A percentile compares a stretch with the other conserved stretches of the same genome.
Evolutionary conservation across 2,888 invertebrate genomes (phyloP).

Genomic region (Melanotus villosus): DNA sequence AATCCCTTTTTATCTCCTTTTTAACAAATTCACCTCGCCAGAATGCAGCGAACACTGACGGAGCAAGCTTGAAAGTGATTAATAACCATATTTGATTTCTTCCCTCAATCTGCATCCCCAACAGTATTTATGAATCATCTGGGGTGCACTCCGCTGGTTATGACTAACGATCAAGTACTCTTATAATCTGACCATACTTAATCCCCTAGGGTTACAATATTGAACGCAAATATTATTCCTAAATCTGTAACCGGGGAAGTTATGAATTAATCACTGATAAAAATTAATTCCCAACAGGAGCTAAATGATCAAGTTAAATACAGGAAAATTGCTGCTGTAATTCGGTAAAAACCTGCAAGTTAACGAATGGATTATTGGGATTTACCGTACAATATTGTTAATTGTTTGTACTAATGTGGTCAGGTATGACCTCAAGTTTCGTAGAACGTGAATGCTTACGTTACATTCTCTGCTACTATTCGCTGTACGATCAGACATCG

Average conservation of each 20-base stretch:
- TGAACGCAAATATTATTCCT: slow-evolving; percentile 7
- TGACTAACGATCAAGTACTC: slow-evolving; percentile 45
- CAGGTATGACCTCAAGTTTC: slow-evolving; percentile 5
- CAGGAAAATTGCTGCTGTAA: no score
- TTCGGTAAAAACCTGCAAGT: no score
- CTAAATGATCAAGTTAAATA: no score
- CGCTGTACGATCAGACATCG: no score
- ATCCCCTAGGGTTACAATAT: slow-evolving; percentile 24
- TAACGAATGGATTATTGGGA: no score
- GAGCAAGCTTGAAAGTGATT: slow-evolving; percentile 27
- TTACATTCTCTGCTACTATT: background rate
- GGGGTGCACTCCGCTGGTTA: slow-evolving; percentile 45
- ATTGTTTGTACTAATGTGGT: background rate
- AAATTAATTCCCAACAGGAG: no score
- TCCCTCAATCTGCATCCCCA: slow-evolving; percentile 47
- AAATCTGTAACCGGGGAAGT: background rate
- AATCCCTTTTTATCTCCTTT: background rate
- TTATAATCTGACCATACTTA: slow-evolving; percentile 35
- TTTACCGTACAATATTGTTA: no score
- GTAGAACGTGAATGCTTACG: slow-evolving; percentile 2
- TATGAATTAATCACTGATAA: no score
- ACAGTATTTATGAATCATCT: slow-evolving; percentile 50
- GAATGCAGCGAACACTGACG: slow-evolving; percentile 12
- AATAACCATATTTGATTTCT: slow-evolving; percentile 37
- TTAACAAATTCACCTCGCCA: slow-evolving; percentile 16